These are phyloP conservation scores for Arbacia lixula DNA, from an alignment of 53 echinoderm and acorn worm genomes.

Conservation along the genomic window DNA sequence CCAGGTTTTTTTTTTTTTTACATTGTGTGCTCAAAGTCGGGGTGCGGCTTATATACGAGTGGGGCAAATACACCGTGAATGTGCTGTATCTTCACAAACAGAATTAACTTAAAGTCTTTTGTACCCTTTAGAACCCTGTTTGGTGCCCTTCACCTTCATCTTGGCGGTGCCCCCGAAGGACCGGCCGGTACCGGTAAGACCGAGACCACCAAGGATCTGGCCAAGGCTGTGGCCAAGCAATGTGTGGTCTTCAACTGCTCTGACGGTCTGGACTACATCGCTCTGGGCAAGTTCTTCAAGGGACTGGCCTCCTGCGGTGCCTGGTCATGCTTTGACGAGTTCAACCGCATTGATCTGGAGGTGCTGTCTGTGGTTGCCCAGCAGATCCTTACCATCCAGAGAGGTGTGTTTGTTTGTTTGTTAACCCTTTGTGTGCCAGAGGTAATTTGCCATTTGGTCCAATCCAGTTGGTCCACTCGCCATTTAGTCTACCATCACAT, in stretches of 20 bases:
- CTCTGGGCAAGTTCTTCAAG: slow-evolving; percentile 99
- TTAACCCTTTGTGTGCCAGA: too few species aligned
- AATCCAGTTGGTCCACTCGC: too few species aligned
- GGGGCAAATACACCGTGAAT: too few species aligned
- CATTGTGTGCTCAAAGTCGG: too few species aligned
- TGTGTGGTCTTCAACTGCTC: slow-evolving; percentile 99
- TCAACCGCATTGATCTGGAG: slow-evolving; percentile 99
- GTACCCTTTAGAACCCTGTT: slow-evolving; percentile 75
- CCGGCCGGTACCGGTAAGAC: slow-evolving; percentile 97
- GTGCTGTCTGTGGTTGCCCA: slow-evolving; percentile 99
- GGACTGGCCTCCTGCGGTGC: slow-evolving; percentile 98
- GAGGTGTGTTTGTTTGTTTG: too few species aligned
- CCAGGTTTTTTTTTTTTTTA: too few species aligned
- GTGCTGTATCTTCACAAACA: not conserved
- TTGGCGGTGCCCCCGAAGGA: slow-evolving; percentile 98
- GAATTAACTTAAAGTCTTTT: not conserved
- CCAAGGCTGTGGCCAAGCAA: slow-evolving; percentile 99
- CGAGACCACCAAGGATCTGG: slow-evolving; percentile 98
- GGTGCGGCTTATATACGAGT: too few species aligned
- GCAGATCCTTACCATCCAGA: slow-evolving; percentile 97
- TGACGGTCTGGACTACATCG: slow-evolving; percentile 98
- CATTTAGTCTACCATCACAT: too few species aligned
- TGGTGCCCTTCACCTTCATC: slow-evolving; percentile 95
- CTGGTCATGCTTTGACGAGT: slow-evolving; percentile 99
- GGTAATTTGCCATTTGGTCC: too few species aligned